Base-by-base conservation (phyloP, 2,888 invertebrate genomes). In the Calliopum simillimum region DNA sequence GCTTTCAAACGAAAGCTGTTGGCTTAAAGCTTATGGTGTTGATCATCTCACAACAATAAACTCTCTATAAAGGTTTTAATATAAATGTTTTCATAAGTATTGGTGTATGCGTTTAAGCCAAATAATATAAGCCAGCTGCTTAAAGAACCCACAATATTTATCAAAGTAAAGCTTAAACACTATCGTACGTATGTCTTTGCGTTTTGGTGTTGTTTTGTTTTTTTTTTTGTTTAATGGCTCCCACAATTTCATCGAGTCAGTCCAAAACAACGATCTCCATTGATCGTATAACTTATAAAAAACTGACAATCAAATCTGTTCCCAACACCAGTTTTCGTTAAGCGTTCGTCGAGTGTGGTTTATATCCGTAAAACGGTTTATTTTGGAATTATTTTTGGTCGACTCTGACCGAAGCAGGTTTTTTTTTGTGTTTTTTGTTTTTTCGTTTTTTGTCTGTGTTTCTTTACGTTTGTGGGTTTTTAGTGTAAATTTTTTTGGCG, bases 271-370 rank as follows among this genome's bases (percentile, higher is more conserved):
- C 79, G 78, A 79, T 73, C 71, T 74, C 78, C 81, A 79, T 82
- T 82, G 82, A 82, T 76, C 76, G 75, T 77, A 75, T 76, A 81
- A 80, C 75, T 82, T 77, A 82, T 82, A 82, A 81, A 82, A 82
- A 82, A 82, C 81, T 79, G 73, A 76, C 75, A 72, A 74, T 61
- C 67, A 67, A 76, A 80, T 79, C 78, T 81, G 80, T 81, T 82
- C 79, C 81, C 79, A 82, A 76, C 78, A 78, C 77, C 81, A 82
- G 81, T 82, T 81, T 74, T 70, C 75, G 75, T 76, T 62, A 63
- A 77, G 70, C 74, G 69, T 72, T 79, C 76, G 77, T 74, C 71
- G 68, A 62, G 68, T 70, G 41, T 62, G 70, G 69, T 73, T 67
- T 33, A 33, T 33, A 33, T 33, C 33, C 68, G 62, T 19, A 41